Evolutionary conservation across 2,797 vertebrate species (phyloP).

Genomic region (Argentina silus): DNA sequence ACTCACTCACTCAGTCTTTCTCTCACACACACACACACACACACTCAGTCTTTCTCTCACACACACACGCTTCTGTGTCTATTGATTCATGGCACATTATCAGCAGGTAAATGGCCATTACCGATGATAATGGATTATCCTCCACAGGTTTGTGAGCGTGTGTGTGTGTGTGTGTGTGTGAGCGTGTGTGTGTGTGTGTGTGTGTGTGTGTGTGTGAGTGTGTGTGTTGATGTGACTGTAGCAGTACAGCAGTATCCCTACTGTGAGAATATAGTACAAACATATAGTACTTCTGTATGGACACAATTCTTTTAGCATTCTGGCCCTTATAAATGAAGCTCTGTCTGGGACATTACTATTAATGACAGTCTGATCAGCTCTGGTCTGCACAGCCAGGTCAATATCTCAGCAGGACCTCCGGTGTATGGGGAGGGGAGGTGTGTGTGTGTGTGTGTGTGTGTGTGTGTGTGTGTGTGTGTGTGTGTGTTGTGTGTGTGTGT

Average conservation of each 20-base stretch:
- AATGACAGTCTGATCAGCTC: background rate
- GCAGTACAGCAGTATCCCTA: no score
- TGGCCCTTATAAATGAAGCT: background rate
- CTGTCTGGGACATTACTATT: background rate
- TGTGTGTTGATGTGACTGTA: no score
- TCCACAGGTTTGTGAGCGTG: background rate
- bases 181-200: background rate
- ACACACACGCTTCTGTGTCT: background rate
- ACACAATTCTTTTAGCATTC: background rate
- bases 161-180: constrained; percentile 12
- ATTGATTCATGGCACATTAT: no score
- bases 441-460: background rate
- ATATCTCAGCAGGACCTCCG: background rate
- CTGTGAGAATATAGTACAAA: no score
- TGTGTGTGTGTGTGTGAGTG: constrained; percentile 14
- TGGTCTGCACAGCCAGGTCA: background rate
- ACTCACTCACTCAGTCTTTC: background rate
- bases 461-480: no score
- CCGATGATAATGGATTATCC: no score
- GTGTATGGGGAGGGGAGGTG: background rate
- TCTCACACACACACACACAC: no score
- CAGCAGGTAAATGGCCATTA: no score
- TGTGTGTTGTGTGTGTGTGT: background rate
- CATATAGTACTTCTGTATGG: background rate
- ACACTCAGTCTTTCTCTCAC: no score